These are phyloP conservation scores for Cylindroiulus punctatus DNA, from an alignment of 2,888 invertebrate genomes.

Conservation along the genomic window DNA sequence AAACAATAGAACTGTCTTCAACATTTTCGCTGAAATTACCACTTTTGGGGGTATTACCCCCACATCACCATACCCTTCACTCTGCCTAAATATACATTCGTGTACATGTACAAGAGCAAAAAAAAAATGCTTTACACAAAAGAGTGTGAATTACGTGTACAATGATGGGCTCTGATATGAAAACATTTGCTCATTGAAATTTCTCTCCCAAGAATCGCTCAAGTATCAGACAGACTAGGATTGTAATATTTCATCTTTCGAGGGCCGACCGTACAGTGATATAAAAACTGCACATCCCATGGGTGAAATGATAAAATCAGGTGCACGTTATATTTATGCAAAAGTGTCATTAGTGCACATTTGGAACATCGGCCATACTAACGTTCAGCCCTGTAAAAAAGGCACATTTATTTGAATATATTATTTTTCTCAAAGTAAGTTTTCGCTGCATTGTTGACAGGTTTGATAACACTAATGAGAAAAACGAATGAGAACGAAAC, in stretches of 20 bases:
- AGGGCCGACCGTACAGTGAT: background rate
- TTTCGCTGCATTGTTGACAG: too few relatives aligned
- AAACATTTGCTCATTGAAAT: background rate
- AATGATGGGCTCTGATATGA: background rate
- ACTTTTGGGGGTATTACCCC: background rate
- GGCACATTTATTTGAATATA: too few relatives aligned
- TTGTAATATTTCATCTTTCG: background rate
- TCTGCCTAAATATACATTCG: too few relatives aligned
- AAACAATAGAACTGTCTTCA: constrained; percentile 24
- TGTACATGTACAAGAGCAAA: background rate
- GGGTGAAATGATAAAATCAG: too few relatives aligned
- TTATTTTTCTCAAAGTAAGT: too few relatives aligned
- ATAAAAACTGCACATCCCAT: background rate
- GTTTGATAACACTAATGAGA: too few relatives aligned
- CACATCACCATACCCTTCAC: background rate
- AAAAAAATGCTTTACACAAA: background rate
- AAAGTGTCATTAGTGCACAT: too few relatives aligned
- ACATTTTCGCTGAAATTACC: background rate
- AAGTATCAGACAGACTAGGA: background rate
- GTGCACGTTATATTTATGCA: too few relatives aligned
- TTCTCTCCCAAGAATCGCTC: background rate
- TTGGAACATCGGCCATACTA: too few relatives aligned
- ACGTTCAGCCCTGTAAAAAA: too few relatives aligned
- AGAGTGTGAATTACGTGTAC: constrained; percentile 2
- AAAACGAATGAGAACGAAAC: too few relatives aligned